These are phyloP conservation scores for Acromyrmex charruanus DNA, from an alignment of 1,140 invertebrate genomes.

Conservation along the genomic window DNA sequence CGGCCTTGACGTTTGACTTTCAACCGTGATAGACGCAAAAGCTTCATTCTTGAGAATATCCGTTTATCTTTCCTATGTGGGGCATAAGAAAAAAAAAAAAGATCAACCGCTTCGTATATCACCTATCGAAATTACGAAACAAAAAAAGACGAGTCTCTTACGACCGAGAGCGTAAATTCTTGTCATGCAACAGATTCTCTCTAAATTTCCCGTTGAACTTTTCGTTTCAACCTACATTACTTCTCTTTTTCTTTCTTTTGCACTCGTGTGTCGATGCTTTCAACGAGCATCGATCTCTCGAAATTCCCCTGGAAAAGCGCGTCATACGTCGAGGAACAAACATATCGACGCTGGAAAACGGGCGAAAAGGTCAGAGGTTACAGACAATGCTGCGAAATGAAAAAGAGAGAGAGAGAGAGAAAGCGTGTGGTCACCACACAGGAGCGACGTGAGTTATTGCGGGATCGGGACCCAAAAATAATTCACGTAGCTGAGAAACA, in stretches of 20 bases:
- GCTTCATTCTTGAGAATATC: constrained; percentile 18
- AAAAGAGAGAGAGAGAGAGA: neutral
- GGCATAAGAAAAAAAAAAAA: constrained; percentile 6
- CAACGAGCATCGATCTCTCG: constrained; percentile 41
- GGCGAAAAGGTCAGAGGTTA: constrained; percentile 32
- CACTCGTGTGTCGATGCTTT: constrained; percentile 22
- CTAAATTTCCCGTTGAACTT: constrained; percentile 19
- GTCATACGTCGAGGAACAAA: constrained; percentile 17
- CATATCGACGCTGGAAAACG: constrained; percentile 39
- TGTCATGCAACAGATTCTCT: constrained; percentile 36
- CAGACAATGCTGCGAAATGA: constrained; percentile 22
- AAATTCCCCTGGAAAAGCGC: constrained; percentile 43
- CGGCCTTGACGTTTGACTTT: constrained; percentile 24
- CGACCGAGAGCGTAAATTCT: constrained; percentile 34
- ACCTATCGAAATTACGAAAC: constrained; percentile 43
- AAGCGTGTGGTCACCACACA: neutral
- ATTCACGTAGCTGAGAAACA: constrained; percentile 28
- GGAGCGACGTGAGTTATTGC: constrained; percentile 44
- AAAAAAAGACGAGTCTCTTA: constrained; percentile 24
- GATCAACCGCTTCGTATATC: neutral
- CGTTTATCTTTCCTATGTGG: neutral
- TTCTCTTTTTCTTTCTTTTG: neutral
- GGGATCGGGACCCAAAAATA: constrained; percentile 20
- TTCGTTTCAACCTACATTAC: constrained; percentile 1
- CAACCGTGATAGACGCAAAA: neutral